Evolutionary conservation across 2,888 invertebrate species (phyloP), one percentile per base, ranked within the genome.

Genomic region (Subacronicta megacephala): DNA sequence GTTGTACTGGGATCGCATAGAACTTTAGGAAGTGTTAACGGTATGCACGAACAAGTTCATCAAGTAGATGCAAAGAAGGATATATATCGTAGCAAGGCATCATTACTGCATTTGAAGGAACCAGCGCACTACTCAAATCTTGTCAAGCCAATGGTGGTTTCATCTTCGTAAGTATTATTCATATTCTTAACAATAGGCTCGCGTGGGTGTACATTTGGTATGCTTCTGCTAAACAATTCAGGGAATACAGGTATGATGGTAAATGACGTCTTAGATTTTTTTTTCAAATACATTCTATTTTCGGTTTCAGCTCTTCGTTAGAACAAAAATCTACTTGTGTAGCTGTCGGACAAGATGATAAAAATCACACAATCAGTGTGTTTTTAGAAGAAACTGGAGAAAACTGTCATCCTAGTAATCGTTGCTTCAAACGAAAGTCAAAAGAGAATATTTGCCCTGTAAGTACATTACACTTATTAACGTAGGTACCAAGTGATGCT

Each of bases 1-100:
- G 96, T 95, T 5, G 82, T 97, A 9, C 84, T 97, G 38, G 98
- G 98, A n/a, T 95, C 95, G 16, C 95, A 96, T 13, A 95, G 95
- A 78, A 94, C 95, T 0, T 90, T 96, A 61, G 86, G 94, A 33
- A 88, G 94, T 43, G 91, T 95, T 5, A 90, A 92, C 59, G 96
- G 97, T 36, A 96, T 96, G 4, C 95, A 96, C 79, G 97, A 98
- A 82, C 96, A 97, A 91, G 93, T 95, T n/a, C 90, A 95, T 26
- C 88, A 93, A 52, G 94, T 98, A 3, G 95, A 96, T 64, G 95
- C 95, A 26, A 93, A 95, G 5, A 95, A 95, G 67, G 83, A 85
- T 2, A 85, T 97, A 12, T 92, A 95, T 29, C 89, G 91, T 23
- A 95, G 95, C 13, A 95, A 96, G 82, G 94, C 96, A 0, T 81